Conservation (phyloP, 2,888 invertebrate genomes). For the Drosophila gaucha region DNA sequence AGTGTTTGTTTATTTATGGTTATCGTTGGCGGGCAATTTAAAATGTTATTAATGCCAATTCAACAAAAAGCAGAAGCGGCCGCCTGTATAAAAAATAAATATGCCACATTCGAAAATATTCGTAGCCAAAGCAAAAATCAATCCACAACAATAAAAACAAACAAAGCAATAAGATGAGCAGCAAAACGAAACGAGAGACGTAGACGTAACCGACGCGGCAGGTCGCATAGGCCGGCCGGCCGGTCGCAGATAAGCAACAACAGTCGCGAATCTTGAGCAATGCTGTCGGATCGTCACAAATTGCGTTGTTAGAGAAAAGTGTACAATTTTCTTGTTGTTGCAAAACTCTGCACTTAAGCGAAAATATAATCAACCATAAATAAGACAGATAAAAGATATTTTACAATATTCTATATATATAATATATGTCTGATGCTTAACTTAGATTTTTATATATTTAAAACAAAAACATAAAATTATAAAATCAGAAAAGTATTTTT, state of each 20-base stretch:
- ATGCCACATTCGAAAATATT: constrained; percentile 51
- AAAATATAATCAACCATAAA: constrained; percentile 8
- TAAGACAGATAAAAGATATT: background rate
- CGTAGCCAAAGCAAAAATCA: constrained; percentile 47
- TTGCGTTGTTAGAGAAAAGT: constrained; percentile 52
- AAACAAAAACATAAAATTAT: background rate
- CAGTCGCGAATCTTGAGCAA: constrained; percentile 11
- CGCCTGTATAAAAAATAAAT: constrained; percentile 38
- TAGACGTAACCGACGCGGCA: constrained; percentile 14
- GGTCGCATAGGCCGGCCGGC: constrained; percentile 14
- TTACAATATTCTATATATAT: background rate
- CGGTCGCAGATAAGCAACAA: constrained; percentile 41
- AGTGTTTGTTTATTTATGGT: constrained; percentile 54
- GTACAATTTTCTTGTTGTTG: constrained; percentile 13
- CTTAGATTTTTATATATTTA: too few relatives aligned
- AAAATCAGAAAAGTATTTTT: background rate
- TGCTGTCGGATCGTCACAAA: constrained; percentile 53
- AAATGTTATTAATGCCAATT: constrained; percentile 71
- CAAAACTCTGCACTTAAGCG: constrained; percentile 10
- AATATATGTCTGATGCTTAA: too few relatives aligned
- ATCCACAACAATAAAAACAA: constrained; percentile 52
- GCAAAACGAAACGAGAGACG: constrained; percentile 36
- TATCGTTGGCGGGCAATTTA: constrained; percentile 46
- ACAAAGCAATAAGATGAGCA: constrained; percentile 34
- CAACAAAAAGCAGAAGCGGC: constrained; percentile 50